Conservation (phyloP, 2,797 vertebrate genomes). For the Oreochromis mossambicus region DNA sequence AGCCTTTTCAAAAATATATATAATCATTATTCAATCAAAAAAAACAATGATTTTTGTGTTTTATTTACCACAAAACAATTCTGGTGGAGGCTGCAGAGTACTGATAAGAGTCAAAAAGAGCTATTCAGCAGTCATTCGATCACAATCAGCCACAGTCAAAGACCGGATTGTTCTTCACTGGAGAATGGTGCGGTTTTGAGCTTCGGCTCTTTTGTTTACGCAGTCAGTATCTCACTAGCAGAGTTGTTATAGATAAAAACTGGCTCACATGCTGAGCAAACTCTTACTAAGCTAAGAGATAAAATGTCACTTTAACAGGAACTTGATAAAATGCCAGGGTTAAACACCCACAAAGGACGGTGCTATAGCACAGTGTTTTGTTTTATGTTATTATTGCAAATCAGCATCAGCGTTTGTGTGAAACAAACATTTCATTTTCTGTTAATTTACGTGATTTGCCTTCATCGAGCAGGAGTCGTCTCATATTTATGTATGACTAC, state of each 20-base stretch:
- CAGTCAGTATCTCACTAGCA: constrained; percentile 11
- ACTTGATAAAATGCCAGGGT: neutral
- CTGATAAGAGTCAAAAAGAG: constrained; percentile 53
- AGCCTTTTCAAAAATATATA: constrained; percentile 21
- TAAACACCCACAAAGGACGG: neutral
- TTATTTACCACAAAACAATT: constrained; percentile 62
- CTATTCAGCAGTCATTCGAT: neutral
- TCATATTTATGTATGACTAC: neutral
- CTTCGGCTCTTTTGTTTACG: constrained; percentile 10
- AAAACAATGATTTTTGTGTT: constrained; percentile 51
- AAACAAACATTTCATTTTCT: neutral
- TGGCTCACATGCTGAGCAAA: neutral
- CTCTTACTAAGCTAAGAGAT: neutral
- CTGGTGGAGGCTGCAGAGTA: constrained; percentile 32
- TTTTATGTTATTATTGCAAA: neutral
- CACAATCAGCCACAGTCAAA: constrained; percentile 31
- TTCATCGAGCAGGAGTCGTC: neutral
- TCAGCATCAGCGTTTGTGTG: accelerated
- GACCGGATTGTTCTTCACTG: constrained; percentile 38
- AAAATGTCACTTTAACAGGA: neutral
- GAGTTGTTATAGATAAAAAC: constrained; percentile 21
- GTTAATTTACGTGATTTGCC: neutral
- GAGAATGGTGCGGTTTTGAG: constrained; percentile 5
- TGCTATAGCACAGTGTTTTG: neutral
- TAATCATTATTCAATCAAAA: constrained; percentile 39